A percentile compares a stretch with the other conserved stretches of the same genome.
These are phyloP conservation scores for Hoplodrina ambigua DNA, from an alignment of 2,888 invertebrate species.

Conservation along the genomic window DNA sequence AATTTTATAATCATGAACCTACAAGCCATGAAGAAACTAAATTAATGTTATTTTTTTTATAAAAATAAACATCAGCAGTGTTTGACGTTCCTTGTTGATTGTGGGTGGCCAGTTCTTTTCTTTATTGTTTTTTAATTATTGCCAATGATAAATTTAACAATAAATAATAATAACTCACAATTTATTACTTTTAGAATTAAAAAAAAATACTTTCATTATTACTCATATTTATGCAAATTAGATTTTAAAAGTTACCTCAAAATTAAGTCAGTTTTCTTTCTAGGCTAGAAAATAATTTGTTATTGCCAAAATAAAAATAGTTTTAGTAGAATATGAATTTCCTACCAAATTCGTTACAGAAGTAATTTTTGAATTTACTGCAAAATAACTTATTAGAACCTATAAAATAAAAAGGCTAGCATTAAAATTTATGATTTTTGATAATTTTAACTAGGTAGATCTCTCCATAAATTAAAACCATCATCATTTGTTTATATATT, in stretches of 20 bases:
- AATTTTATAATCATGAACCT: slow-evolving; percentile 55
- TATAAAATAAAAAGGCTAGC: no score
- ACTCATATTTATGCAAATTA: no score
- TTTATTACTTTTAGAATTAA: no score
- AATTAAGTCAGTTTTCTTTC: no score
- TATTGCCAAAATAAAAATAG: slow-evolving; percentile 3
- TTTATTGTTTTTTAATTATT: slow-evolving; percentile 6
- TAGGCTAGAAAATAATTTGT: no score
- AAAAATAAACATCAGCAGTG: slow-evolving; percentile 79
- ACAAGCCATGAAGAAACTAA: slow-evolving; percentile 73
- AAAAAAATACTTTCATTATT: no score
- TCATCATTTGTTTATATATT: no score
- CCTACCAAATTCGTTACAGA: slow-evolving; percentile 6
- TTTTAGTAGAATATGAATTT: slow-evolving; percentile 15
- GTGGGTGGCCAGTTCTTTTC: slow-evolving; percentile 47
- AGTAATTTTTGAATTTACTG: background rate
- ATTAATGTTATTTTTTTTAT: slow-evolving; percentile 68
- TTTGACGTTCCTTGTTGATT: slow-evolving; percentile 61
- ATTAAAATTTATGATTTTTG: no score
- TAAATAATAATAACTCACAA: background rate
- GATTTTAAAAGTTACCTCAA: no score
- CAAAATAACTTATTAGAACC: no score
- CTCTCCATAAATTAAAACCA: no score
- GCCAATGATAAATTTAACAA: slow-evolving; percentile 17
- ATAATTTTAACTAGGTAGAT: no score